Conservation (phyloP, 1,140 invertebrate species). For the Anastrepha obliqua region DNA sequence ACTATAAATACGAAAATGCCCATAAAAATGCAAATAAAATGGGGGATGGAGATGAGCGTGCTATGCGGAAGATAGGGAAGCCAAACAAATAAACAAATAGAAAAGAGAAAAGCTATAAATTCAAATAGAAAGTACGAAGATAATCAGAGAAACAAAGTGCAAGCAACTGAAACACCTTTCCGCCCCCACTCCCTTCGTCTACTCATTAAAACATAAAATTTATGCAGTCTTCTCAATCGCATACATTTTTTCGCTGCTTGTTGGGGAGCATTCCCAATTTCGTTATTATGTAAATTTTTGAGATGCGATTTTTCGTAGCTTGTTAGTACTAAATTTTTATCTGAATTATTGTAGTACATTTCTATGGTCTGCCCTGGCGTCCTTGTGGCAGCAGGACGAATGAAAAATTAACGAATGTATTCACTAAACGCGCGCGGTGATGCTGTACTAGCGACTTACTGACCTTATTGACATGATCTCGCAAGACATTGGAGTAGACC, state of each 20-base stretch:
- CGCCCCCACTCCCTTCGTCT: no score
- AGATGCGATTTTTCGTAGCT: constrained; percentile 28
- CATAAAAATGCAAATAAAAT: constrained; percentile 61
- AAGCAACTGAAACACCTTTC: background rate
- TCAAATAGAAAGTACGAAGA: constrained; percentile 16
- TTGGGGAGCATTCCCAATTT: background rate
- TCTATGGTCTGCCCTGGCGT: background rate
- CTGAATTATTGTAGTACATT: background rate
- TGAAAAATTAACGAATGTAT: constrained; percentile 4
- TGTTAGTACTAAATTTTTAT: constrained; percentile 37
- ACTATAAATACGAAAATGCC: constrained; percentile 48
- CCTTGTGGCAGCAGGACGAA: background rate
- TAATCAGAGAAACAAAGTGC: constrained; percentile 48
- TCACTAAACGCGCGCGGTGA: background rate
- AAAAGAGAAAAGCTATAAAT: constrained; percentile 64
- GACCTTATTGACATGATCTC: constrained; percentile 85
- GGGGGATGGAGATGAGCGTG: constrained; percentile 53
- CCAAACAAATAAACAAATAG: constrained; percentile 59
- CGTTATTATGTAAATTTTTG: constrained; percentile 64
- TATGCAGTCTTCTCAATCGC: background rate
- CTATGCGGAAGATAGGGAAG: background rate
- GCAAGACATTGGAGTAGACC: constrained; percentile 85
- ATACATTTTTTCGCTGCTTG: background rate
- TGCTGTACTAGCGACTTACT: constrained; percentile 64
- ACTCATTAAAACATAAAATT: background rate